Evolutionary conservation across 2,113 vertebrate species (phyloP).

Genomic region (Notothenia coriiceps): DNA sequence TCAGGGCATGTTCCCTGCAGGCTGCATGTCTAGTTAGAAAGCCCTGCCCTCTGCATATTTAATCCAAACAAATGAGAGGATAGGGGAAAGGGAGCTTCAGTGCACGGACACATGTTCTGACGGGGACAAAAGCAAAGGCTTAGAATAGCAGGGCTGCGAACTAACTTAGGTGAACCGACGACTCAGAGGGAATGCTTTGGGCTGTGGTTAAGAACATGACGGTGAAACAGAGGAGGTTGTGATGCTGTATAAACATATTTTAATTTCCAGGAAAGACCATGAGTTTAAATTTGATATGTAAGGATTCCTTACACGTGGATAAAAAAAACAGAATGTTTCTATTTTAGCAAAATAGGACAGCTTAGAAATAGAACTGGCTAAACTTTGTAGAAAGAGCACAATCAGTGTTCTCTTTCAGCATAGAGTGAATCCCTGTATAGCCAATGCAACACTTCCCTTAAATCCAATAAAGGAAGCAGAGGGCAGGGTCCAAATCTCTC

Average conservation of each 20-base stretch:
- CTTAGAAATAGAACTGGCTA: not conserved
- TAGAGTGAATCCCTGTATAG: constrained; percentile 1
- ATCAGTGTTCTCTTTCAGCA: constrained; percentile 18
- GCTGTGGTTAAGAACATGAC: constrained; percentile 12
- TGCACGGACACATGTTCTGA: constrained; percentile 48
- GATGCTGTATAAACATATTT: constrained; percentile 23
- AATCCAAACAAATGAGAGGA: constrained; percentile 63
- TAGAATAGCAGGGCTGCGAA: constrained; percentile 31
- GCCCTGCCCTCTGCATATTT: constrained; percentile 65
- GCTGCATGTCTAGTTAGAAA: constrained; percentile 45
- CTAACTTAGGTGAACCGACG: constrained; percentile 31
- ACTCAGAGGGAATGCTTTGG: constrained; percentile 17
- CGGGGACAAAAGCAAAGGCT: constrained; percentile 22
- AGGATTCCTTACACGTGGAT: not conserved
- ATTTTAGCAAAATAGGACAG: not conserved
- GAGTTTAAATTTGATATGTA: constrained; percentile 17
- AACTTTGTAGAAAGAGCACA: constrained; percentile 14
- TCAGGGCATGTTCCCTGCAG: constrained; percentile 40
- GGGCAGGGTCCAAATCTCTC: constrained; percentile 33
- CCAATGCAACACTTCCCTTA: constrained; percentile 14
- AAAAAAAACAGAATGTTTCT: constrained; percentile 2
- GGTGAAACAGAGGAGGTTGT: constrained; percentile 14
- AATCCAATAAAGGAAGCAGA: constrained; percentile 41
- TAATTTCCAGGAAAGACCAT: constrained; percentile 16
- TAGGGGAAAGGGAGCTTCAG: constrained; percentile 31